Base-by-base conservation (phyloP, 2,888 invertebrate species). In the Capitulum mitella region DNA sequence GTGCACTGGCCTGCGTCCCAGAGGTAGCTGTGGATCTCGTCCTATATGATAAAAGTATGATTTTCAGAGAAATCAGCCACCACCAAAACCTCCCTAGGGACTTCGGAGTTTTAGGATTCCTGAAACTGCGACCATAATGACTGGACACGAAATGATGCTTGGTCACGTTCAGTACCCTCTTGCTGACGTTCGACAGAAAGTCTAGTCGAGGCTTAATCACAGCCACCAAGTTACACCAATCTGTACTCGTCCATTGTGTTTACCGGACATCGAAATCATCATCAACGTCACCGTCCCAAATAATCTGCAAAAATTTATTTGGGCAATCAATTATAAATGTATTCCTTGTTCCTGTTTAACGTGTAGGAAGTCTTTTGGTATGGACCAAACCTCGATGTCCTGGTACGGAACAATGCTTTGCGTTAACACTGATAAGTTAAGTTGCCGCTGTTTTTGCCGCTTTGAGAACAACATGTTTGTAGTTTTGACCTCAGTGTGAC, bases 11-110 rank as follows among this genome's bases (percentile, higher is more conserved):
- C 48, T 74, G 48, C 54, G 26, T 77, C 54, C 37, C 51, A 77
- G 77, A 74, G 77, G 10, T 51, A 77, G 10, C 61, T 48, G n/a
- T 78, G 77, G 29, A 46, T 51, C 64, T 79, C 48, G 54, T 79
- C 77, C 79, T 32, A 74, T 58, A 78, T 70, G 32, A 81, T 46
- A 43, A 48, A 77, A 48, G n/a, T n/a, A n/a, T 51, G 74, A 79
- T 12, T 43, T 43, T 43, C 43, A 16, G 0, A 0, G 5, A 51
- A 2, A 51, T 51, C 22, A 46, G 22, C 5, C 51, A 22, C 0
- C 16, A 22, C 22, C 48, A 16, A 8, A 51, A 16, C 48, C 48
- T 51, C 22, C 51, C 0, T 6, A 19, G 3, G 51, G 51, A 6
- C 1, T 22, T 19, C 22, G 22, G 1, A 12, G 43, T 43, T 51